Base-by-base conservation (phyloP, 1,140 invertebrate genomes). In the Tachypleus tridentatus region DNA sequence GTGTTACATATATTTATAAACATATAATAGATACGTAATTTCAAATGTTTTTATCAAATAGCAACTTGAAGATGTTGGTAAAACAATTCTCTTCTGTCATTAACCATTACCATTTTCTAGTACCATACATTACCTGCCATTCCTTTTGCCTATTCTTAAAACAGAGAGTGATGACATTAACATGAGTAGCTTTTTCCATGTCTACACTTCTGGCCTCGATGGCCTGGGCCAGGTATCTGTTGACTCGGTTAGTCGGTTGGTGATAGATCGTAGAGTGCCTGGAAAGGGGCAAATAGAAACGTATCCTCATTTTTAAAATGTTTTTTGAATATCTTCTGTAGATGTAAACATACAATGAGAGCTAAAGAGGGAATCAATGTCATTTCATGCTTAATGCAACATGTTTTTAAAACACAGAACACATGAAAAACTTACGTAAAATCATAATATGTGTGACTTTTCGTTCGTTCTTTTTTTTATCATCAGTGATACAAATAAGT, bases 181-280 rank as follows among this genome's bases (percentile, higher is more conserved):
- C 89, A 74, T 93, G 89, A 57, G 87, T 87, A 10, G 86, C 85
- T 76, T 93, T 93, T 76, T 93, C 90, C 66, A 87, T 82, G 75
- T 93, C 89, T 51, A 93, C 88, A 75, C 87, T 89, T 61, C 90
- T 80, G 10, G 91, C 91, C 72, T 91, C 88, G 69, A 94, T 92
- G 3, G 90, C 90, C 78, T 92, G 89, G 60, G 87, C 86, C 66
- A 94, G 80, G 77, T 91, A 93, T 76, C 92, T 93, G 80, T 93
- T 93, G 49, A 93, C 89, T 69, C 90, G 88, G 86, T 67, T 70
- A 3, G 69, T 69, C 8, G 73, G 72, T 53, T 73, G 63, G 69
- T 74, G 61, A 11, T 70, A 69, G 5, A 62, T 60, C 48, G 64
- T 61, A 49, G 69, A 70, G 60, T 67, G 64, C 29, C 70, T 70